These are phyloP conservation scores for Blomia tropicalis DNA, from an alignment of 2,888 invertebrate genomes.

Conservation along the genomic window DNA sequence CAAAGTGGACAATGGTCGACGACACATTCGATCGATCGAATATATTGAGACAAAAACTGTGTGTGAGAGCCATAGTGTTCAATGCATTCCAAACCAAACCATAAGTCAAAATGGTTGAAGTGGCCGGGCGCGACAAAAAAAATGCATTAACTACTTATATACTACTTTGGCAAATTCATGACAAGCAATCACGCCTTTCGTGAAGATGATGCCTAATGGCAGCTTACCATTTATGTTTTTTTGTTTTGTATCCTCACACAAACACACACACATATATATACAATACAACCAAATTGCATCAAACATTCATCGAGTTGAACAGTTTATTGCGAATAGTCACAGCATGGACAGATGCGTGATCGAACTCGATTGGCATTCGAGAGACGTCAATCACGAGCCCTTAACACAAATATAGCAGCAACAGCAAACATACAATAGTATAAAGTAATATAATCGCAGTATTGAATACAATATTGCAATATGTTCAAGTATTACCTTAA, in stretches of 20 bases:
- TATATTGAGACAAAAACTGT: no score
- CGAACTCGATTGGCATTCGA: conserved; percentile 1
- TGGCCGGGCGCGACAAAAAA: no score
- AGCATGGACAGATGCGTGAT: conserved; percentile 9
- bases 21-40: neutral
- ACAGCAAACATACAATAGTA: no score
- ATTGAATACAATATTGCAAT: no score
- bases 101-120: no score
- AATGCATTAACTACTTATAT: neutral
- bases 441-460: no score
- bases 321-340: conserved; percentile 5
- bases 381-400: conserved; percentile 6
- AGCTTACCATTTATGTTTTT: neutral
- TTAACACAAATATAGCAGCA: neutral
- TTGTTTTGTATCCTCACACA: neutral
- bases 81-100: no score
- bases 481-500: neutral
- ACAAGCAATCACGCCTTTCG: conserved; percentile 14
- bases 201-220: neutral
- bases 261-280: neutral
- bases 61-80: no score
- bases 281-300: neutral
- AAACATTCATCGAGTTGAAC: neutral
- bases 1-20: no score
- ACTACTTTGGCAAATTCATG: conserved; percentile 6